Conservation (phyloP, 1,140 invertebrate genomes). For the Ptiloglossa arizonensis region DNA sequence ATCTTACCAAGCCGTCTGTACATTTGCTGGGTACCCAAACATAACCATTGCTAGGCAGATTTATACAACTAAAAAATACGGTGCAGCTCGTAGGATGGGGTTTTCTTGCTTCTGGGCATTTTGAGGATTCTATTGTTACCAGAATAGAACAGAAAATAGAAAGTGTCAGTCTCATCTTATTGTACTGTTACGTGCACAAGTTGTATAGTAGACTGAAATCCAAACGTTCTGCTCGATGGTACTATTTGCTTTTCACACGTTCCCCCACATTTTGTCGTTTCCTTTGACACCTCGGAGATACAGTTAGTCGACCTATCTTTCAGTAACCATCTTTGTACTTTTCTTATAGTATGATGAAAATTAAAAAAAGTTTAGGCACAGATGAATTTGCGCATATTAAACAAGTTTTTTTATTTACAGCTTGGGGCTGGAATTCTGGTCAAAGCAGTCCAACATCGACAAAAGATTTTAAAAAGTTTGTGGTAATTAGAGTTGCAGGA, state of each 20-base stretch:
- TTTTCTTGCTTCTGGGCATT: constrained; percentile 80
- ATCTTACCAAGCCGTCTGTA: constrained; percentile 78
- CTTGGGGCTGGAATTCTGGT: constrained; percentile 85
- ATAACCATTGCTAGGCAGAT: constrained; percentile 77
- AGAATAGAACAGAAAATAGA: constrained; percentile 55
- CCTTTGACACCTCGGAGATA: constrained; percentile 66
- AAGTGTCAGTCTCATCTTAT: constrained; percentile 54
- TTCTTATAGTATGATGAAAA: neutral
- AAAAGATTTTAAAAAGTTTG: constrained; percentile 86
- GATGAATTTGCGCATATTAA: neutral
- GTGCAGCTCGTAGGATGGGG: constrained; percentile 81
- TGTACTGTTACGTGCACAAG: constrained; percentile 22
- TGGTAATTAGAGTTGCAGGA: constrained; percentile 85
- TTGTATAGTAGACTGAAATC: constrained; percentile 24
- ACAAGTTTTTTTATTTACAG: constrained; percentile 60
- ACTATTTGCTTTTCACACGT: constrained; percentile 68
- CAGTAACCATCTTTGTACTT: neutral
- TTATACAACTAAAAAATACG: constrained; percentile 81
- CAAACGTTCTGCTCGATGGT: constrained; percentile 44
- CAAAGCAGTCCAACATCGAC: constrained; percentile 84
- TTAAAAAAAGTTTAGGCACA: neutral
- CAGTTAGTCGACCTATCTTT: constrained; percentile 67
- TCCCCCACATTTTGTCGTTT: constrained; percentile 52
- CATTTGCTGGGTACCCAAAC: constrained; percentile 82
- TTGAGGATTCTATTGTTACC: constrained; percentile 50